Evolutionary conservation across 2,113 vertebrate species (phyloP).

Genomic region (Myotis davidii): DNA sequence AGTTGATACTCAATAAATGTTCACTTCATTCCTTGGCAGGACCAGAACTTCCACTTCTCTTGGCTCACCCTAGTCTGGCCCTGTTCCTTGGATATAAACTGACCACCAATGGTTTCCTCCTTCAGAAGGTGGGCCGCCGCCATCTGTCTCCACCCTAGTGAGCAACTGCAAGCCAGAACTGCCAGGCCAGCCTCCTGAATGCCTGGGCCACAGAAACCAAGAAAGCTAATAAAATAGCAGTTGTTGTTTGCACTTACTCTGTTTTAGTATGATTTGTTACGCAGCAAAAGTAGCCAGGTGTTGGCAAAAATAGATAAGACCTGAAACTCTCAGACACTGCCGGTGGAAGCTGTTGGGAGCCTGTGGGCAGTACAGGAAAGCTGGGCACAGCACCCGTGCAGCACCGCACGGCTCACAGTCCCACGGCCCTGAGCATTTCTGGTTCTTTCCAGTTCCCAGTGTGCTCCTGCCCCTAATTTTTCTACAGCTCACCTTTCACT

Average conservation of each 20-base stretch:
- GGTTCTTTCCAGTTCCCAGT: background rate
- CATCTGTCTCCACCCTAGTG: background rate
- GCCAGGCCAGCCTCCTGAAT: background rate
- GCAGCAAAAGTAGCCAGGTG: background rate
- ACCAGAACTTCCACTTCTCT: background rate
- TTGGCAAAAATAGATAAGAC: background rate
- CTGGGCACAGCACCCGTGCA: background rate
- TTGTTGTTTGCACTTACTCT: background rate
- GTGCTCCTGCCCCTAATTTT: background rate
- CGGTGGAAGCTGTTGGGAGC: background rate
- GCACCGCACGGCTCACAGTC: background rate
- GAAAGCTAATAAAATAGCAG: background rate
- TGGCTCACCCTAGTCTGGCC: background rate
- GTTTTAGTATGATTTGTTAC: background rate
- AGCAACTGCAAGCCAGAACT: background rate
- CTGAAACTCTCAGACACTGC: background rate
- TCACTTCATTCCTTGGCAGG: background rate
- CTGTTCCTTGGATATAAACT: background rate
- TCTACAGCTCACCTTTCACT: background rate
- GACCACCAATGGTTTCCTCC: background rate
- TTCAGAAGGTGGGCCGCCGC: background rate
- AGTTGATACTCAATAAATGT: background rate
- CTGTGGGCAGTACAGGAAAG: background rate
- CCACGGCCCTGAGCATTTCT: background rate
- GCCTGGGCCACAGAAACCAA: background rate